Evolutionary conservation across 2,888 invertebrate genomes (phyloP).

Genomic region (Melanostoma mellinum): DNA sequence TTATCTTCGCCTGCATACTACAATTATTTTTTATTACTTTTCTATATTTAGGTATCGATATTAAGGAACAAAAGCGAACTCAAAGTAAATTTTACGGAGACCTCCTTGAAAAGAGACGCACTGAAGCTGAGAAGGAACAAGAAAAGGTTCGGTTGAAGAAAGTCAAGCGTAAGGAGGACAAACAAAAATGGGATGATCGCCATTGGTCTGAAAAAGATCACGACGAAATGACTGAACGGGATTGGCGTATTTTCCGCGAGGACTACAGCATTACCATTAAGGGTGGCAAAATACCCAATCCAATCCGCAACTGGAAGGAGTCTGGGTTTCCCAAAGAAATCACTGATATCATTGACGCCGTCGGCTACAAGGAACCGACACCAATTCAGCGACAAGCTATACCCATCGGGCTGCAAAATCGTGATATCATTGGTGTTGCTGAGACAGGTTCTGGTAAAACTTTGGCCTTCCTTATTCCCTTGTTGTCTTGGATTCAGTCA

Average conservation of each 20-base stretch:
- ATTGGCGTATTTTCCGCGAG: slow-evolving; percentile 99
- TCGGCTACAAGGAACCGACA: slow-evolving; percentile 98
- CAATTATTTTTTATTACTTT: neutral
- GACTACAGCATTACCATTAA: slow-evolving; percentile 99
- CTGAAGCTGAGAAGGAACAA: slow-evolving; percentile 98
- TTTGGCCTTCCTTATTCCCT: slow-evolving; percentile 97
- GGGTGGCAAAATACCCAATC: slow-evolving; percentile 98
- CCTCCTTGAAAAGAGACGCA: slow-evolving; percentile 95
- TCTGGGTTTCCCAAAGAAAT: slow-evolving; percentile 94
- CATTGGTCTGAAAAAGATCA: slow-evolving; percentile 98
- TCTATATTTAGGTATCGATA: slow-evolving; percentile 91
- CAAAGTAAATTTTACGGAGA: slow-evolving; percentile 99
- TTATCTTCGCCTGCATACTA: neutral
- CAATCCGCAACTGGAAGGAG: slow-evolving; percentile 97
- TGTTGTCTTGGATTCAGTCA: slow-evolving; percentile 98
- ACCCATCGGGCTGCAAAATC: slow-evolving; percentile 96
- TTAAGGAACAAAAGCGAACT: slow-evolving; percentile 96
- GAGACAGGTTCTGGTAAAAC: slow-evolving; percentile 99
- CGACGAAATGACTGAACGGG: slow-evolving; percentile 98
- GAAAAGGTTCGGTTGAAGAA: slow-evolving; percentile 96
- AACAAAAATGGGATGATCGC: slow-evolving; percentile 99
- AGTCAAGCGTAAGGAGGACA: slow-evolving; percentile 97
- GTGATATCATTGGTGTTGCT: slow-evolving; percentile 99
- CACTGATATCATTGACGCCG: slow-evolving; percentile 95
- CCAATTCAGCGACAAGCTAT: slow-evolving; percentile 99